Conservation (phyloP, 1,140 invertebrate genomes). For the Zaprionus nigranus region DNA sequence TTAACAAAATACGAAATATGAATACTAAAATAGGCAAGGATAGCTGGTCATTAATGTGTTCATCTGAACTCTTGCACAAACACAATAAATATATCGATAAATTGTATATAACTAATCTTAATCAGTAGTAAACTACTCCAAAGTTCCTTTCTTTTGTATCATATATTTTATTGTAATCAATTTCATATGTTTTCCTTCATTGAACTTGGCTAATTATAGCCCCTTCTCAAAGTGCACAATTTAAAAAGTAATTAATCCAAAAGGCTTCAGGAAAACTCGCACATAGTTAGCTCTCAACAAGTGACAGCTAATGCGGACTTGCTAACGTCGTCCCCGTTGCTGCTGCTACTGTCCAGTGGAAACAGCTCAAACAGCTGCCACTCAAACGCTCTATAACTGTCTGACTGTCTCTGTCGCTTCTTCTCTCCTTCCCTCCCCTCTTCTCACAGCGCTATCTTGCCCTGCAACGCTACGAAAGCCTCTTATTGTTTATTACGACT, state of each 20-base stretch:
- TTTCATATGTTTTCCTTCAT: not conserved
- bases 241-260: slow-evolving; percentile 7
- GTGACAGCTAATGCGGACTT: slow-evolving; percentile 7
- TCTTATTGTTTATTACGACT: slow-evolving; percentile 31
- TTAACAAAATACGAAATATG: no score
- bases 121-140: not conserved
- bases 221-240: slow-evolving; percentile 3
- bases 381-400: slow-evolving; percentile 14
- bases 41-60: no score
- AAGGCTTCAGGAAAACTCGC: not conserved
- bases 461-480: not conserved
- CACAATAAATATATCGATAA: not conserved
- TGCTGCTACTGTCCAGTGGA: slow-evolving; percentile 17
- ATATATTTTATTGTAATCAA: not conserved
- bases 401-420: not conserved
- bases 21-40: no score
- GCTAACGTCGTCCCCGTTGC: not conserved
- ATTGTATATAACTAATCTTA: not conserved
- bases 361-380: slow-evolving; percentile 6
- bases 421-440: not conserved
- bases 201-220: not conserved
- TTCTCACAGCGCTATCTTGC: not conserved
- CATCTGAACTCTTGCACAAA: not conserved
- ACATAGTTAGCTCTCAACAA: slow-evolving; percentile 11
- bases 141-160: not conserved